Conservation (phyloP, 1,140 invertebrate genomes). For the Eriosoma lanigerum region DNA sequence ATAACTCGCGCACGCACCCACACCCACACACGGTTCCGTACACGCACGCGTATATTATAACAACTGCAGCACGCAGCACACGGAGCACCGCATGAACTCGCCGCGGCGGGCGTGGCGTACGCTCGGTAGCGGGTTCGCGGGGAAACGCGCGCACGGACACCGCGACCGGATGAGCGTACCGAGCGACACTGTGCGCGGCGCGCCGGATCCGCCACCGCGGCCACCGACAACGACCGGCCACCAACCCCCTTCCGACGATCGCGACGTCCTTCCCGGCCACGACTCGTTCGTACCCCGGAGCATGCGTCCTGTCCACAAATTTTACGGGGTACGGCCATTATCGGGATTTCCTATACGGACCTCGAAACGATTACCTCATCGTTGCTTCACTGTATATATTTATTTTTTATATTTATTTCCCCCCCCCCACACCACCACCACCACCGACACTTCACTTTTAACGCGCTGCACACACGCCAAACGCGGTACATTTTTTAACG, state of each 20-base stretch:
- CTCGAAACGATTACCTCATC: constrained; percentile 43
- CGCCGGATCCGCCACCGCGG: constrained; percentile 40
- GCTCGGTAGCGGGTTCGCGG: neutral
- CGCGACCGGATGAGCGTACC: constrained; percentile 43
- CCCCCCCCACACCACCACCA: no score
- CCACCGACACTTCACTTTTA: no score
- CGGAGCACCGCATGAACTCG: neutral
- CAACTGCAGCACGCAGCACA: neutral
- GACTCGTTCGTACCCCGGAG: constrained; percentile 7
- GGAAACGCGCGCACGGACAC: constrained; percentile 8
- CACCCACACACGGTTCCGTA: neutral
- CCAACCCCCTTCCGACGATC: no score
- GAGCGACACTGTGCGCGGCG: constrained; percentile 43
- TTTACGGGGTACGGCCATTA: constrained; percentile 50
- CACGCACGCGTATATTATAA: neutral
- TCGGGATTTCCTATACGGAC: constrained; percentile 38
- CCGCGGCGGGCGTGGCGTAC: constrained; percentile 5
- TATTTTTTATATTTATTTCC: no score
- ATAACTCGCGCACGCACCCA: constrained; percentile 6
- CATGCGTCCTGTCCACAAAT: constrained; percentile 24
- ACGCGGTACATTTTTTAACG: no score
- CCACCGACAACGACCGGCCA: neutral
- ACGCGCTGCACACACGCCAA: no score
- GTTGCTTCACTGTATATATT: no score
- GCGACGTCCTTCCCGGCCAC: no score